Conservation (phyloP, 2,888 invertebrate genomes). For the Melanophora roralis region DNA sequence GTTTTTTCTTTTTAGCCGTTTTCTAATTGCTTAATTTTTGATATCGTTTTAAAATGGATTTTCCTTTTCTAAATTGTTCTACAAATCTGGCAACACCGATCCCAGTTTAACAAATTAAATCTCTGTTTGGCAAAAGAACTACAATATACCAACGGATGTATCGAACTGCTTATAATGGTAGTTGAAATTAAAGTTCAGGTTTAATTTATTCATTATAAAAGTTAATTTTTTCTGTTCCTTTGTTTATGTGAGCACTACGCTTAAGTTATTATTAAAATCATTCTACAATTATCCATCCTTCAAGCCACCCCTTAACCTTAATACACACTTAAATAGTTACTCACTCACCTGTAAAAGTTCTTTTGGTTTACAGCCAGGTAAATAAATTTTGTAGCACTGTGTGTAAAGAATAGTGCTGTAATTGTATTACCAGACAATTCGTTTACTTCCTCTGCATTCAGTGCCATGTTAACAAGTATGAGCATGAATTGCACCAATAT, state of each 20-base stretch:
- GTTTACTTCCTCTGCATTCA: slow-evolving; percentile 86
- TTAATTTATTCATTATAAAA: slow-evolving; percentile 43
- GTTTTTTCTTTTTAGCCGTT: too few relatives aligned
- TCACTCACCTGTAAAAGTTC: slow-evolving; percentile 83
- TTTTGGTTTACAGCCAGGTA: slow-evolving; percentile 87
- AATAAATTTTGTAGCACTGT: slow-evolving; percentile 84
- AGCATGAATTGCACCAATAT: slow-evolving; percentile 81
- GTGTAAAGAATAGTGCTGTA: slow-evolving; percentile 88
- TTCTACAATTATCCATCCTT: slow-evolving; percentile 32
- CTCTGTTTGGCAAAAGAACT: too few relatives aligned
- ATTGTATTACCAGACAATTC: slow-evolving; percentile 87
- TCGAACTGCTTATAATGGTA: background rate
- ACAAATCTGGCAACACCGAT: too few relatives aligned
- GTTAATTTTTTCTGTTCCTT: too few relatives aligned
- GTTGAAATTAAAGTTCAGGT: background rate
- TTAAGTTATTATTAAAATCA: slow-evolving; percentile 36
- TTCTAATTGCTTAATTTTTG: too few relatives aligned
- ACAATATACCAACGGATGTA: background rate
- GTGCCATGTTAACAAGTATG: slow-evolving; percentile 83
- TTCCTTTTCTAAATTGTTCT: too few relatives aligned
- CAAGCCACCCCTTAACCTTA: background rate
- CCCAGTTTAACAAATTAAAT: too few relatives aligned
- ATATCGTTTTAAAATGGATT: too few relatives aligned
- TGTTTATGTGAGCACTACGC: slow-evolving; percentile 14
- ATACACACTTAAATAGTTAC: background rate